Conservation (phyloP, 2,888 invertebrate genomes). For the Ophioninae sp. region DNA sequence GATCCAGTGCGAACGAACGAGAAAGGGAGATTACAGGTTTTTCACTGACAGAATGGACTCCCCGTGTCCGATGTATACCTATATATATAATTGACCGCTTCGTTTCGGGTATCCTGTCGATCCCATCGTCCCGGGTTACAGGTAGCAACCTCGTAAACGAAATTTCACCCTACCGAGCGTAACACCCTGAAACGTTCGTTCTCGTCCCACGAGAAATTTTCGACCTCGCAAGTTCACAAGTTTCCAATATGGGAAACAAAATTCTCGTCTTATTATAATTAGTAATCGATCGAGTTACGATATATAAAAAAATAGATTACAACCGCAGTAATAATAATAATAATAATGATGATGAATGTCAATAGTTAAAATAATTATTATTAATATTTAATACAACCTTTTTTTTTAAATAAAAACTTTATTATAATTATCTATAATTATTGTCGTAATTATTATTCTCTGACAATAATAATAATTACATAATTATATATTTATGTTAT, state of each 20-base stretch:
- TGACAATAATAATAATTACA: background rate
- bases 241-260: too few relatives aligned
- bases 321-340: too few relatives aligned
- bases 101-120: conserved; percentile 8
- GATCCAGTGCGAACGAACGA: conserved; percentile 4
- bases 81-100: conserved; percentile 9
- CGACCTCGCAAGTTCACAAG: background rate
- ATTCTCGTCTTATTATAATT: background rate
- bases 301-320: too few relatives aligned
- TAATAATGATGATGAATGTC: too few relatives aligned
- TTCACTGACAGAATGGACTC: background rate
- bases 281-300: background rate
- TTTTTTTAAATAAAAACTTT: too few relatives aligned
- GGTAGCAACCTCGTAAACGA: background rate
- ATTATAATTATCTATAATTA: too few relatives aligned
- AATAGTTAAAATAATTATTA: too few relatives aligned
- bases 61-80: background rate
- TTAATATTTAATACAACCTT: too few relatives aligned
- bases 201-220: background rate
- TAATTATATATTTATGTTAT: too few relatives aligned
- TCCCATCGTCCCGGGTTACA: background rate
- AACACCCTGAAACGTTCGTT: background rate
- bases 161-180: background rate
- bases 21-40: conserved; percentile 38
- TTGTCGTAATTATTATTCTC: too few relatives aligned